These are phyloP conservation scores for Laothoe populi DNA, from an alignment of 2,888 invertebrate species.

Conservation along the genomic window DNA sequence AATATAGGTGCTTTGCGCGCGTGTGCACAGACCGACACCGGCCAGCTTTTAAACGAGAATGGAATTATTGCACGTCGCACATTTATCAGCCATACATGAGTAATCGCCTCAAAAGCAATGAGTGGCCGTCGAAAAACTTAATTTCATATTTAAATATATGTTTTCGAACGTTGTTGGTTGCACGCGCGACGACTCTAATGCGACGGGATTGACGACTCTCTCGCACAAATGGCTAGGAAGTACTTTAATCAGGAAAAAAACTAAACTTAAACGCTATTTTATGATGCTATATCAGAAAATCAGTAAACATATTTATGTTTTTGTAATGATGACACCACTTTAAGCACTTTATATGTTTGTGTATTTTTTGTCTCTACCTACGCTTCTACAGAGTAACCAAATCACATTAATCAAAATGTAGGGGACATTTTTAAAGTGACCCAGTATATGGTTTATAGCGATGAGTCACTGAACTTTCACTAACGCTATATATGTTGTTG, in stretches of 20 bases:
- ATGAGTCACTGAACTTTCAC: constrained; percentile 21
- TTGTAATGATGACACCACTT: background rate
- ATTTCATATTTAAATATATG: constrained; percentile 79
- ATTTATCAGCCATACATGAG: constrained; percentile 78
- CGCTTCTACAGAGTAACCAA: background rate
- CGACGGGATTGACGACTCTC: constrained; percentile 20
- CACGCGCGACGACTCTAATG: constrained; percentile 22
- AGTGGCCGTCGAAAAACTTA: constrained; percentile 78
- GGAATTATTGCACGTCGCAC: constrained; percentile 79
- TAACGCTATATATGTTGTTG: constrained; percentile 17
- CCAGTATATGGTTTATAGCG: constrained; percentile 10
- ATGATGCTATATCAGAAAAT: background rate
- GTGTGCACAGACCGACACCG: constrained; percentile 60
- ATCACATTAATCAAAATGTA: constrained; percentile 4
- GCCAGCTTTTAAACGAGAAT: constrained; percentile 75
- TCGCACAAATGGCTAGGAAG: constrained; percentile 16
- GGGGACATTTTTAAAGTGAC: constrained; percentile 17
- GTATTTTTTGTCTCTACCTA: background rate
- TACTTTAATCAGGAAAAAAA: constrained; percentile 8
- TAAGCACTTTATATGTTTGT: background rate
- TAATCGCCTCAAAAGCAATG: constrained; percentile 75
- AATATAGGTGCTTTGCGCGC: constrained; percentile 37
- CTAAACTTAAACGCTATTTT: constrained; percentile 16
- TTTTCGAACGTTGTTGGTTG: constrained; percentile 20
- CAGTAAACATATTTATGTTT: constrained; percentile 11